Base-by-base conservation (phyloP, 2,113 vertebrate species). In the Nothoprocta perdicaria region DNA sequence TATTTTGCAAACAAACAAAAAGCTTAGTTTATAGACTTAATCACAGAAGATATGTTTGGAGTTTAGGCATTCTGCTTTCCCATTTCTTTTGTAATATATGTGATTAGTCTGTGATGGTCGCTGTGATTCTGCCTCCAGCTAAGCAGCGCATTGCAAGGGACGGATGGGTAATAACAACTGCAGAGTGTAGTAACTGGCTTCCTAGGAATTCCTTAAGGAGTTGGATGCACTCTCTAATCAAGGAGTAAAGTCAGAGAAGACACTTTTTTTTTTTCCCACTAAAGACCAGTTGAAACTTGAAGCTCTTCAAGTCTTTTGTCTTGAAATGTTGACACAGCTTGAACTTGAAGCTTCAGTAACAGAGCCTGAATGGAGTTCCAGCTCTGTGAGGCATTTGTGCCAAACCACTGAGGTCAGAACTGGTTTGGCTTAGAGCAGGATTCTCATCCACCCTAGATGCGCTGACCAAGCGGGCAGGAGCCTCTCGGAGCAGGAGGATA, bases 381-480 rank as follows among this genome's bases (percentile, higher is more conserved):
- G 4, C 13, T 53, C 53, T 63, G 16, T 5, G 48, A 18, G 57
- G 12, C 29, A 24, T 72, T 63, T 22, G 38, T n/a, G 31, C 22
- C 29, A 29, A 45, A 43, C 12, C n/a, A 21, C 48, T 27, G 75
- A 43, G 69, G 40, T 1, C 14, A n/a, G 26, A 84, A 33, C 11
- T 0, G 1, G 16, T 60, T 76, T 86, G 31, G 12, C 10, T 0
- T 73, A 2, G 40, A 41, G 40, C 19, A 35, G 53, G 16, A 7
- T 35, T n/a, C 33, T 53, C 14, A 66, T 40, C 7, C 35, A 31
- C 3, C 52, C 73, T 35, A 12, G 3, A 16, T 57, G 55, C 55
- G 79, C 82, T 84, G 43, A 77, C 63, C 43, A 91, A 86, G 65
- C 33, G 38, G 45, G 82, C 26, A 26, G 74, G 40, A 80, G 74